A percentile compares a stretch with the other conserved stretches of the same genome.
These are phyloP conservation scores for Spatulosminthurus flaviceps DNA, from an alignment of 2,888 invertebrate species.

Conservation along the genomic window DNA sequence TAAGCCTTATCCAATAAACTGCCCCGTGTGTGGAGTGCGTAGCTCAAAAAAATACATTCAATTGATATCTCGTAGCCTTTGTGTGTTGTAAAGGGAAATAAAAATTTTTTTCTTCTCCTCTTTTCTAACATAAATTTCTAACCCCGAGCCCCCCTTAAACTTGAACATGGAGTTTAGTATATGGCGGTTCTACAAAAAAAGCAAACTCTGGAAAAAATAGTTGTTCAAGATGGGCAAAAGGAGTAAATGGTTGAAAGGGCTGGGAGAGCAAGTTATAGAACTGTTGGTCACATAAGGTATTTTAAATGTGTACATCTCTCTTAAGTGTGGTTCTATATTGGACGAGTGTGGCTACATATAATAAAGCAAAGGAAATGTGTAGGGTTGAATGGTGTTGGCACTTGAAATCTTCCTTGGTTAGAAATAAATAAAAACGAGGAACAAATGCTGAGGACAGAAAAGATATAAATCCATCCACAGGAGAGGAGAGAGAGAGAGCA, in stretches of 20 bases:
- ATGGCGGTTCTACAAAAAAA: too few relatives aligned
- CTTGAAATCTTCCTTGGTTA: conserved; percentile 40
- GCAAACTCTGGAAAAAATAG: not conserved
- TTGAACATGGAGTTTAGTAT: not conserved
- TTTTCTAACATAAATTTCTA: not conserved
- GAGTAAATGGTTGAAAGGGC: conserved; percentile 12
- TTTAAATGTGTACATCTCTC: not conserved
- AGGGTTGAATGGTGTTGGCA: conserved; percentile 37
- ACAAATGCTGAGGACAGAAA: conserved; percentile 52
- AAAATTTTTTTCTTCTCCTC: not conserved
- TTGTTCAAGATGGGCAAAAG: not conserved
- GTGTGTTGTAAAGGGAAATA: not conserved
- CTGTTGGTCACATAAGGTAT: conserved; percentile 2
- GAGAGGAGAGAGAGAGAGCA: conserved; percentile 29
- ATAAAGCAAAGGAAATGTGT: conserved; percentile 6
- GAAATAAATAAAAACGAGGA: conserved; percentile 53
- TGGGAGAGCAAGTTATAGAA: too few relatives aligned
- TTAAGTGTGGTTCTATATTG: not conserved
- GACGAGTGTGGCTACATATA: not conserved
- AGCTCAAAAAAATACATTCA: not conserved
- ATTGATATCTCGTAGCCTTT: not conserved
- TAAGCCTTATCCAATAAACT: not conserved
- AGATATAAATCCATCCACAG: conserved; percentile 52
- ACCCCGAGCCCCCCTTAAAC: not conserved
- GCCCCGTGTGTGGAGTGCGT: not conserved